A percentile compares a stretch with the other conserved stretches of the same genome.
These are phyloP conservation scores for Intellagama lesueurii DNA, from an alignment of 2,797 vertebrate species.

Conservation along the genomic window DNA sequence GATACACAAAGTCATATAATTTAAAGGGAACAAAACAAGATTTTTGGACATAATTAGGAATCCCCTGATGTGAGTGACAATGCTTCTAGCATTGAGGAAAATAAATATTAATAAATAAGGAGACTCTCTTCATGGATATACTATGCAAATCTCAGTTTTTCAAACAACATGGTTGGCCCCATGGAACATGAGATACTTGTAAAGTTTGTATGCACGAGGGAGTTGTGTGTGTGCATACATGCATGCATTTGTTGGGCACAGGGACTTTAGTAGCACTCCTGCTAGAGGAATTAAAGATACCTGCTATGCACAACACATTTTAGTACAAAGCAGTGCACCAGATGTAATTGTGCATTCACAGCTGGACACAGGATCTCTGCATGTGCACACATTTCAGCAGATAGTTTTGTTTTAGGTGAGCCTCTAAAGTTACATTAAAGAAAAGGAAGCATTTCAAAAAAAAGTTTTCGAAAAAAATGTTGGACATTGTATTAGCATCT, in stretches of 20 bases:
- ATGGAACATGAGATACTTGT: too few species aligned
- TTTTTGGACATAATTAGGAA: not conserved
- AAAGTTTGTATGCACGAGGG: too few species aligned
- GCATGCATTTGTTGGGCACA: too few species aligned
- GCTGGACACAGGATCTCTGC: not conserved
- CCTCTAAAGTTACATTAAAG: not conserved
- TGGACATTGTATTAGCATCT: not conserved
- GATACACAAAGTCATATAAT: constrained; percentile 25
- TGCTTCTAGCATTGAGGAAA: not conserved
- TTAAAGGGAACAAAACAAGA: constrained; percentile 23
- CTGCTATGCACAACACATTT: not conserved
- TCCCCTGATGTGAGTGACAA: not conserved
- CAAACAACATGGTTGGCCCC: not conserved
- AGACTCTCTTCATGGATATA: not conserved
- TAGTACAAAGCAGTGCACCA: not conserved
- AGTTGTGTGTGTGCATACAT: too few species aligned
- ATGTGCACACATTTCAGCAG: not conserved
- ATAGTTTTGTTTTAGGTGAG: not conserved
- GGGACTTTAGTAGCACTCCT: not conserved
- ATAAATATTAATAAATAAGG: not conserved
- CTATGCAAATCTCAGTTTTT: not conserved
- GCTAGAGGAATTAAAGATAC: not conserved
- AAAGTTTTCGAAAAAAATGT: too few species aligned
- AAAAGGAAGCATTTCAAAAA: not conserved
- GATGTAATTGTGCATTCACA: not conserved